Base-by-base conservation (phyloP, 2,888 invertebrate genomes). In the Elysia crispata region DNA sequence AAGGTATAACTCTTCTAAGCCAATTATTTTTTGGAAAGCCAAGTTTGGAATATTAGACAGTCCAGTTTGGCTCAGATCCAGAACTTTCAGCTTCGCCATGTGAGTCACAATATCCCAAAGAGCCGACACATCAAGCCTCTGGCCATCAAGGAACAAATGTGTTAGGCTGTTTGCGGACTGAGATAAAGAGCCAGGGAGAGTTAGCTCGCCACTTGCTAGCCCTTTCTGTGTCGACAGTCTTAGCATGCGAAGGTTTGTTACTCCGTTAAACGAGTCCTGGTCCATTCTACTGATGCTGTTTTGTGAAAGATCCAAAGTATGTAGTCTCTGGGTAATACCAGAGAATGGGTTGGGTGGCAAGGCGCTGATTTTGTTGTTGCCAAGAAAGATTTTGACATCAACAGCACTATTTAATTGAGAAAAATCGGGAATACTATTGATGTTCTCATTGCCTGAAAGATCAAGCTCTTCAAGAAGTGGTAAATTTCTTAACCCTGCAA, bases 1-100 rank as follows among this genome's bases (percentile, higher is more conserved):
- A 41, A 41, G 41, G 41, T 41, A 11, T 41, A 6, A 41, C 11
- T 41, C 41, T 41, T 11, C 5, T 11, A 41, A 41, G 41, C 3
- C 41, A 41, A 41, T 11, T 11, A 6, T 41, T 6, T 41, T 41
- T 11, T 41, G 41, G 5, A 6, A 11, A 3, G 41, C 41, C 41
- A 41, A 41, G 41, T 41, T 41, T 23, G 86, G 83, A 6, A 91
- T 8, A 8, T 33, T 64, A 0, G 83, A 73, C 25, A 90, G 79
- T 1, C 54, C 62, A 74, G 89, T 90, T 11, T 80, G 49, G 33
- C 81, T 76, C 0, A 91, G 81, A 69, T 87, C 84, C 1, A 90
- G 86, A 76, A 87, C 89, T 82, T 91, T 88, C 57, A 93, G 84
- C 28, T 89, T 90, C 25, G 86, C 83, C 88, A 91, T 89, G 66